A percentile compares a stretch with the other conserved stretches of the same genome.
phyloP scores from a whole-genome alignment of 1,140 invertebrate species.

The Stratiolaelaps scimitus region DNA sequence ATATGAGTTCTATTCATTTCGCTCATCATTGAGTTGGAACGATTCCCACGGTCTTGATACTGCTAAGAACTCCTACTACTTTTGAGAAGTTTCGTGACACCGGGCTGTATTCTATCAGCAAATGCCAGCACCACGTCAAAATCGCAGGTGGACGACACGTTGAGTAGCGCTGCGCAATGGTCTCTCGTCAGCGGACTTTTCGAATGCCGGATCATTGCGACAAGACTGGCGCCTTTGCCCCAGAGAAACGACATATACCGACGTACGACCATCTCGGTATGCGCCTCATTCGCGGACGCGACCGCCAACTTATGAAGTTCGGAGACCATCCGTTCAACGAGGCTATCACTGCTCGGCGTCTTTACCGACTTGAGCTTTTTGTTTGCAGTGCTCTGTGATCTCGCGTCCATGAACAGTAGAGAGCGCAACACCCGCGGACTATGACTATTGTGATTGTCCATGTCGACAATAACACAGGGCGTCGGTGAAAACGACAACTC shows the following conservation, averaged over 20 bases:
- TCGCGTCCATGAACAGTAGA: conserved; percentile 4
- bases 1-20: too few species aligned
- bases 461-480: conserved; percentile 12
- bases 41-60: too few species aligned
- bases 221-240: conserved; percentile 23
- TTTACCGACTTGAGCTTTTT: conserved; percentile 21
- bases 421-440: conserved; percentile 14
- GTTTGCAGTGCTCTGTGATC: not conserved
- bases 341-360: conserved; percentile 3
- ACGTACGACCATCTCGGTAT: conserved; percentile 20
- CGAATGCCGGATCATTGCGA: conserved; percentile 15
- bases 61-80: too few species aligned
- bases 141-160: conserved; percentile 14
- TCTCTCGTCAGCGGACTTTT: not conserved
- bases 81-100: conserved; percentile 15
- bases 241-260: conserved; percentile 12
- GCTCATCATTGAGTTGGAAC: too few species aligned
- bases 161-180: not conserved
- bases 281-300: conserved; percentile 7
- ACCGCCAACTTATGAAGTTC: conserved; percentile 7
- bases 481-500: conserved; percentile 24
- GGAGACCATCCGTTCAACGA: conserved; percentile 15
- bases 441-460: conserved; percentile 1
- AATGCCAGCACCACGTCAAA: conserved; percentile 19
- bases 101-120: conserved; percentile 19